Conservation (phyloP, 2,113 vertebrate genomes). For the Chamaea fasciata region DNA sequence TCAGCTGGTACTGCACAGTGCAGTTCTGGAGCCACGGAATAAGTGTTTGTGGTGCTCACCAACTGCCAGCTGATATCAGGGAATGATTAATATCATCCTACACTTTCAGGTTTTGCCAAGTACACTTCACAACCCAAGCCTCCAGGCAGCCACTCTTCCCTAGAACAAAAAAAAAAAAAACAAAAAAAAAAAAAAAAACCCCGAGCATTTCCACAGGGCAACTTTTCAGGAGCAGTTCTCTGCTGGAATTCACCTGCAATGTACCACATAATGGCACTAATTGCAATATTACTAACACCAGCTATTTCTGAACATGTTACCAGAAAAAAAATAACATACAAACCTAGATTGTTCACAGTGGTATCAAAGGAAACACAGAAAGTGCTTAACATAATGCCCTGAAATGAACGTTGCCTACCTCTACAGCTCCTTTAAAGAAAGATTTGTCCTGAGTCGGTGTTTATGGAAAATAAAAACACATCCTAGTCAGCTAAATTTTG, state of each 20-base stretch:
- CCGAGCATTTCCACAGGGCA: neutral
- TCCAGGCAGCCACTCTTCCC: neutral
- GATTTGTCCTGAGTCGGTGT: neutral
- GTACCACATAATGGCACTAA: neutral
- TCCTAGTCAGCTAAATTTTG: neutral
- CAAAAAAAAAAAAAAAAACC: neutral
- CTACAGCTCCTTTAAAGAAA: neutral
- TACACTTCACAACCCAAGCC: neutral
- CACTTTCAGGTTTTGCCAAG: neutral
- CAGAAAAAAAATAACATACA: neutral
- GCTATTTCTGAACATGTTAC: neutral
- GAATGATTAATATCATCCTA: neutral
- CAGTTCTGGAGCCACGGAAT: neutral
- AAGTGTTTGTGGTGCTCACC: neutral
- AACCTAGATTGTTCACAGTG: neutral
- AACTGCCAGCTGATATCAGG: neutral
- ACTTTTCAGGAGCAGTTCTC: neutral
- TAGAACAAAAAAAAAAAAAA: neutral
- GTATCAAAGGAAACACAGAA: neutral
- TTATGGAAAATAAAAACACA: neutral
- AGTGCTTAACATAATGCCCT: neutral
- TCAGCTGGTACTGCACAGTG: neutral
- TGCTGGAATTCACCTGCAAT: neutral
- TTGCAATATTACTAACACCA: neutral
- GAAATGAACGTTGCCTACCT: rapidly evolving